Evolutionary conservation across 1,140 invertebrate genomes (phyloP).

Genomic region (Acromyrmex echinatior): DNA sequence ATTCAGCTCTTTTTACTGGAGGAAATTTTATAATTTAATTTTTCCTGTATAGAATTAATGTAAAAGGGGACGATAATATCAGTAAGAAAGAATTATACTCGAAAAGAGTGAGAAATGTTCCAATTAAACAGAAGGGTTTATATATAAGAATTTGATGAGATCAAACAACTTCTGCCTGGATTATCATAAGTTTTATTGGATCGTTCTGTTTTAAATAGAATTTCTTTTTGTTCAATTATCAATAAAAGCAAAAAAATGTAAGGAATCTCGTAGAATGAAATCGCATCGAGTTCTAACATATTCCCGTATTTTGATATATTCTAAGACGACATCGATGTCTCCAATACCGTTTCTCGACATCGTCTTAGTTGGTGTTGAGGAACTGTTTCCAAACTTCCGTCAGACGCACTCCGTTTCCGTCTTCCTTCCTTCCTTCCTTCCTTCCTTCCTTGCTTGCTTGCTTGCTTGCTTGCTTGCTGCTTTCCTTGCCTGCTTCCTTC

Average conservation of each 20-base stretch:
- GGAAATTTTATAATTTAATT: not conserved
- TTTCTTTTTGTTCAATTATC: too few species aligned
- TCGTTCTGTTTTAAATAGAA: too few species aligned
- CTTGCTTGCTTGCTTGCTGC: constrained; percentile 10
- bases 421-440: constrained; percentile 56
- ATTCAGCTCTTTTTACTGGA: not conserved
- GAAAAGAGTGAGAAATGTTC: not conserved
- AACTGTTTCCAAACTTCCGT: constrained; percentile 52
- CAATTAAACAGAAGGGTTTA: too few species aligned
- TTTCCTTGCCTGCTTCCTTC: too few species aligned
- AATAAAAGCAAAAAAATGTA: not conserved
- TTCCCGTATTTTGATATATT: constrained; percentile 21
- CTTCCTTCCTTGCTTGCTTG: constrained; percentile 1
- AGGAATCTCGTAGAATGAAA: not conserved
- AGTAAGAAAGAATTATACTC: not conserved
- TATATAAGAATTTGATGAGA: too few species aligned
- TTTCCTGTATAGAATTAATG: not conserved
- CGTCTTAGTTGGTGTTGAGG: constrained; percentile 11
- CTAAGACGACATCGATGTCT: constrained; percentile 19
- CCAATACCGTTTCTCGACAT: constrained; percentile 26
- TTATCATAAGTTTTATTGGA: too few species aligned
- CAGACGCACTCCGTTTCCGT: constrained; percentile 22
- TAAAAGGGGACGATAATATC: not conserved
- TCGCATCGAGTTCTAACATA: not conserved
- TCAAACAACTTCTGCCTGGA: too few species aligned